Evolutionary conservation across 2,113 vertebrate species (phyloP).

Genomic region (Orthonyx spaldingii): DNA sequence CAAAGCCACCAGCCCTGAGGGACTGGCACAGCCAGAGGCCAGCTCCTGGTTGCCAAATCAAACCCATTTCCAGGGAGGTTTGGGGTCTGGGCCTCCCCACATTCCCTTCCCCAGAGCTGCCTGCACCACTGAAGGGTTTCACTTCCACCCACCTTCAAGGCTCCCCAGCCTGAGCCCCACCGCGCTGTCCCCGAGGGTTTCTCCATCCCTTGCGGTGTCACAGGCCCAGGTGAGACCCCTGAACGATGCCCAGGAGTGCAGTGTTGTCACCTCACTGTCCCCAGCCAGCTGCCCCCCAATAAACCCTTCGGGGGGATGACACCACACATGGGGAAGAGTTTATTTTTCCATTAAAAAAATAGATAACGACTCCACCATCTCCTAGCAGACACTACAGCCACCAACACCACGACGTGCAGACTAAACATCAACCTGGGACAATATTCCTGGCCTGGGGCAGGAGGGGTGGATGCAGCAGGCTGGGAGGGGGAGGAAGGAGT

Average conservation of each 20-base stretch:
- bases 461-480: background rate
- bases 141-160: background rate
- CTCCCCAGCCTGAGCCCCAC: background rate
- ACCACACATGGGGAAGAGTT: background rate
- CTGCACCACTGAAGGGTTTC: background rate
- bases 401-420: constrained; percentile 38
- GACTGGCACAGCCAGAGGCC: background rate
- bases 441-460: background rate
- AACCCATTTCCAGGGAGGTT: background rate
- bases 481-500: background rate
- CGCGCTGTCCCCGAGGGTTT: background rate
- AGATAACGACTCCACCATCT: constrained; percentile 50
- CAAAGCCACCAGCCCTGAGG: background rate
- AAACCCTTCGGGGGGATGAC: background rate
- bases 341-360: constrained; percentile 67
- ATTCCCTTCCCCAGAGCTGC: background rate
- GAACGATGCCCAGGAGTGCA: rapidly evolving
- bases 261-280: background rate
- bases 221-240: background rate
- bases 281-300: background rate
- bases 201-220: background rate
- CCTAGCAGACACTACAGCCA: constrained; percentile 30
- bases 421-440: background rate
- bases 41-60: background rate
- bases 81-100: background rate